Percentiles rank a stretch among this genome's conserved stretches.
phyloP scores from a whole-genome alignment of 1,140 invertebrate genomes.

The Gryllus bimaculatus region DNA sequence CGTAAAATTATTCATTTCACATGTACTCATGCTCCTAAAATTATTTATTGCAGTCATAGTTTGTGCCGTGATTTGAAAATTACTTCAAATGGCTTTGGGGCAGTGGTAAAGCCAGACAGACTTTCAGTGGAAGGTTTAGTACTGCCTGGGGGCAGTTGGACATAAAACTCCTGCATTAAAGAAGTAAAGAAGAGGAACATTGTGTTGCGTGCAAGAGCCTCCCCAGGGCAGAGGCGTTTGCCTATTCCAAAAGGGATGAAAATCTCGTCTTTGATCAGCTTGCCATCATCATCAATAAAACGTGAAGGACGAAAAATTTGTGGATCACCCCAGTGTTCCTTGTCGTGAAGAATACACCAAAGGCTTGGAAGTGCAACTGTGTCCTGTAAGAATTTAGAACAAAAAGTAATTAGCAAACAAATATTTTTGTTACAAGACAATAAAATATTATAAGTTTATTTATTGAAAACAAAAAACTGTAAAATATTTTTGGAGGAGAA shows the following conservation, averaged over 20 bases:
- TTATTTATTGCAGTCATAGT: no score
- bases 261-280: constrained; percentile 38
- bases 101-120: constrained; percentile 41
- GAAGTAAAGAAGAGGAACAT: constrained; percentile 44
- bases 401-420: no score
- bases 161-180: constrained; percentile 42
- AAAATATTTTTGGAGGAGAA: no score
- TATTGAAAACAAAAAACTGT: no score
- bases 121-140: constrained; percentile 32
- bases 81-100: constrained; percentile 38
- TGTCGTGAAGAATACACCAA: constrained; percentile 57
- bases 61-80: background rate
- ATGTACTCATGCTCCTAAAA: no score
- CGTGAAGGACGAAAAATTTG: constrained; percentile 46
- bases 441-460: no score
- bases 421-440: no score
- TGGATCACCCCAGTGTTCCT: constrained; percentile 56
- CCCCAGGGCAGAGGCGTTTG: constrained; percentile 50
- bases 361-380: constrained; percentile 56
- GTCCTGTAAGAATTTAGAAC: constrained; percentile 36
- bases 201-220: constrained; percentile 43
- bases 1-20: no score
- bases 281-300: constrained; percentile 41
- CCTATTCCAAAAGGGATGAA: constrained; percentile 35
- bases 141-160: constrained; percentile 32